Percentiles rank a stretch among this genome's conserved stretches.
Conservation (phyloP, 2,888 invertebrate genomes). For the Serrognathus titanus region DNA sequence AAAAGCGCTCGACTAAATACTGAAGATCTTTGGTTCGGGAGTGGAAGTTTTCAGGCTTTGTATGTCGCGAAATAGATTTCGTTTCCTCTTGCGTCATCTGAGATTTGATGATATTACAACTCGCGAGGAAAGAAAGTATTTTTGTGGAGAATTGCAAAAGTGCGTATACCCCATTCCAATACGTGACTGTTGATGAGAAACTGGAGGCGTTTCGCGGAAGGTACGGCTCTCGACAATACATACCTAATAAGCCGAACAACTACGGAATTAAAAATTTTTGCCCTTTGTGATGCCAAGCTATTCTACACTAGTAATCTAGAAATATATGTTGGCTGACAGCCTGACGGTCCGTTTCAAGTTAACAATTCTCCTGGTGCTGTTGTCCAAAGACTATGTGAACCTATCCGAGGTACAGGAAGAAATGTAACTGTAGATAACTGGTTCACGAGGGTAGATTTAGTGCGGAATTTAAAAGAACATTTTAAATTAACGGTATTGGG, state of each 20-base stretch:
- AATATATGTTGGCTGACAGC: conserved; percentile 9
- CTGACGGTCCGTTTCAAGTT: conserved; percentile 1
- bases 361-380: conserved; percentile 3
- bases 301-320: conserved; percentile 6
- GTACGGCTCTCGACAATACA: conserved; percentile 1
- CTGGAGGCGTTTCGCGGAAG: conserved; percentile 4
- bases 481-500: conserved; percentile 7
- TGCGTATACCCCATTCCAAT: not conserved
- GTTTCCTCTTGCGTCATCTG: no score
- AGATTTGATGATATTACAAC: no score
- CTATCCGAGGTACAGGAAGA: conserved; percentile 6
- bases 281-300: conserved; percentile 1
- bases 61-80: no score
- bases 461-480: conserved; percentile 1
- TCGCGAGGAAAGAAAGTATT: not conserved
- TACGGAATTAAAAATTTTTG: conserved; percentile 13
- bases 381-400: conserved; percentile 3
- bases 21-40: not conserved
- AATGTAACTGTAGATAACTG: conserved; percentile 15
- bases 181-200: conserved; percentile 5
- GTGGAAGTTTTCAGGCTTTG: no score
- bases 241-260: conserved; percentile 5
- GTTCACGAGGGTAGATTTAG: conserved; percentile 6
- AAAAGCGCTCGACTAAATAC: not conserved
- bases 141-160: conserved; percentile 4